Base-by-base conservation (phyloP, 2,888 invertebrate species). In the Stenchaetothrips biformis region DNA sequence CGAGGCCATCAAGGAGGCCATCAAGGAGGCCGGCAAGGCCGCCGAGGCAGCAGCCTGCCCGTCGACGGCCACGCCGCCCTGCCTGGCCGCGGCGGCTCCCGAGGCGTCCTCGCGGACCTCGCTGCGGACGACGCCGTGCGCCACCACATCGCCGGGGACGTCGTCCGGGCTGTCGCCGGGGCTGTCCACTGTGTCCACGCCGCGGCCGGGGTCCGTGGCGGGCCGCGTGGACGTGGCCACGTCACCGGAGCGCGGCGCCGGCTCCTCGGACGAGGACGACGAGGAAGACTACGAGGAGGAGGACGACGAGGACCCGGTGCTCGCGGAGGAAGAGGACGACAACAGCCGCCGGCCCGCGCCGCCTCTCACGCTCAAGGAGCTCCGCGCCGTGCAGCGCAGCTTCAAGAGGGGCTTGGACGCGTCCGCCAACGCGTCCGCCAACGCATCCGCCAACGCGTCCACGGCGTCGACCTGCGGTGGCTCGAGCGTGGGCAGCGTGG, bases 1-100 rank as follows among this genome's bases (percentile, higher is more conserved):
- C 47, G 88, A 88, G 80, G 87, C 87, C 82, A 87, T 86, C 0
- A 88, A 88, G 81, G 88, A 87, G 81, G 88, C 87, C 81, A 88
- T 88, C 81, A 88, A 88, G 0, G 88, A 89, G 81, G 85, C 87
- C 13, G 87, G 88, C 9, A 88, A 88, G 0, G 88, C 88, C 82
- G 88, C 8, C 13, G 53, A 53, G 53, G 53, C 13, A 18, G 53
- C 53, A 13, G 53, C 11, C 53, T 4, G 0, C 13, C 16, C 53
- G 16, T 53, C 53, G 53, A 13, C 53, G 53, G 53, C 53, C 4
- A 6, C 53, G 8, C 13, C 4, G 53, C 67, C 21, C n/a, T 18
- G n/a, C 67, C 21, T 11, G 21, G 25, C 67, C 7, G 25, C 25
- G 67, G 67, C 67, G 21, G n/a, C 21, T n/a, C 9, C 9, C 25